Percentiles rank a stretch among this genome's conserved stretches.
phyloP scores from a whole-genome alignment of 2,113 vertebrate species.

The Synodontis membranacea region DNA sequence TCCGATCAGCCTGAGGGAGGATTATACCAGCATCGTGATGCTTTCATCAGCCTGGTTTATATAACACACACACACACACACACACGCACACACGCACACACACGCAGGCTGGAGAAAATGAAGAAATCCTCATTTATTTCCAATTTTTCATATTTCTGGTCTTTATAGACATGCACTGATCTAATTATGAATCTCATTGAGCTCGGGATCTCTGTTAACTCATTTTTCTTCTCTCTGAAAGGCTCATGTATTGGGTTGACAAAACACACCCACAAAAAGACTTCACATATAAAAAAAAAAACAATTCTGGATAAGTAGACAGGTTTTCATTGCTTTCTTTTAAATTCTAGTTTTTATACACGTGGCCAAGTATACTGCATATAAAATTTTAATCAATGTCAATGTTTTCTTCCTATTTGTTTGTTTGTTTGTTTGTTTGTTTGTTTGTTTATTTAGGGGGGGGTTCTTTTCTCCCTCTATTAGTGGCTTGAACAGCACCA shows the following conservation, averaged over 20 bases:
- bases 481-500: background rate
- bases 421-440: too few relatives aligned
- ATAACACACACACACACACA: conserved; percentile 14
- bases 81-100: background rate
- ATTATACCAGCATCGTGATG: conserved; percentile 21
- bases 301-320: background rate
- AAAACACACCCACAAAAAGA: background rate
- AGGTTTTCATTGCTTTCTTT: background rate
- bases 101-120: conserved; percentile 5
- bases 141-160: background rate
- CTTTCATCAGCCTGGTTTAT: conserved; percentile 23
- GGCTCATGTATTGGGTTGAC: background rate
- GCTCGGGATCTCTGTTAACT: background rate
- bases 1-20: conserved; percentile 6
- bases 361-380: background rate
- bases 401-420: background rate
- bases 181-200: background rate
- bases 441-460: too few relatives aligned
- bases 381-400: background rate
- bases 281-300: background rate
- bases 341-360: background rate
- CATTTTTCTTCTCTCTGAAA: background rate
- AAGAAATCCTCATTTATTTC: conserved; percentile 12
- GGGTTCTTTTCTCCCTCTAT: too few relatives aligned
- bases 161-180: background rate